phyloP scores from a whole-genome alignment of 2,113 vertebrate genomes.

The Genyomyrus donnyi region DNA sequence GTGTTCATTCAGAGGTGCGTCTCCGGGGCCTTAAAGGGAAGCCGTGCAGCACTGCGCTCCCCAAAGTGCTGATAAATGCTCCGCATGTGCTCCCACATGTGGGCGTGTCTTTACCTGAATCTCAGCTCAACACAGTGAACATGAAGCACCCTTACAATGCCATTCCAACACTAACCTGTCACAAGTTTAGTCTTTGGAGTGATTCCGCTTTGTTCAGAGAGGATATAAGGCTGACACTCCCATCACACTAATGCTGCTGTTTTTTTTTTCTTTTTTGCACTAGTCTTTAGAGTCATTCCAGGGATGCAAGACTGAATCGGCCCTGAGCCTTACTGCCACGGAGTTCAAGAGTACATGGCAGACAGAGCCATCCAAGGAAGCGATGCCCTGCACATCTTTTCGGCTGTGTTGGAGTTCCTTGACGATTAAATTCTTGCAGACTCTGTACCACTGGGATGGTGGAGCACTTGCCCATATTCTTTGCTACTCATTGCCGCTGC shows the following conservation, averaged over 20 bases:
- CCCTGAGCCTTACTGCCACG: background rate
- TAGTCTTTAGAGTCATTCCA: slow-evolving; percentile 6
- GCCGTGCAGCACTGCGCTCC: background rate
- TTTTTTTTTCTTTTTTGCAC: background rate
- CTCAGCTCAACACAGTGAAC: background rate
- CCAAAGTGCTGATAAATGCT: background rate
- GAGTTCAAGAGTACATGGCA: background rate
- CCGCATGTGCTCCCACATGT: background rate
- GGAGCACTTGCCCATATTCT: no score
- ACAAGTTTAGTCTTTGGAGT: slow-evolving; percentile 8
- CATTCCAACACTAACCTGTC: background rate
- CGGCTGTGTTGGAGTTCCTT: background rate
- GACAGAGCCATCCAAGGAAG: background rate
- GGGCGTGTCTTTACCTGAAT: background rate
- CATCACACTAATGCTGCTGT: background rate
- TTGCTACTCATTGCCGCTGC: background rate
- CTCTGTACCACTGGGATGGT: background rate
- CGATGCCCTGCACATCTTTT: background rate
- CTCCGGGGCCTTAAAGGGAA: background rate
- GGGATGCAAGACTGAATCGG: background rate
- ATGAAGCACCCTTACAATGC: background rate
- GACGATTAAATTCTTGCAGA: background rate
- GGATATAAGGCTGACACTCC: background rate
- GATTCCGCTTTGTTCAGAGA: background rate
- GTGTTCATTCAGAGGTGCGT: background rate